Evolutionary conservation across 2,113 vertebrate species (phyloP), one percentile per base, ranked within the genome.

Genomic region (Pelecanus crispus): DNA sequence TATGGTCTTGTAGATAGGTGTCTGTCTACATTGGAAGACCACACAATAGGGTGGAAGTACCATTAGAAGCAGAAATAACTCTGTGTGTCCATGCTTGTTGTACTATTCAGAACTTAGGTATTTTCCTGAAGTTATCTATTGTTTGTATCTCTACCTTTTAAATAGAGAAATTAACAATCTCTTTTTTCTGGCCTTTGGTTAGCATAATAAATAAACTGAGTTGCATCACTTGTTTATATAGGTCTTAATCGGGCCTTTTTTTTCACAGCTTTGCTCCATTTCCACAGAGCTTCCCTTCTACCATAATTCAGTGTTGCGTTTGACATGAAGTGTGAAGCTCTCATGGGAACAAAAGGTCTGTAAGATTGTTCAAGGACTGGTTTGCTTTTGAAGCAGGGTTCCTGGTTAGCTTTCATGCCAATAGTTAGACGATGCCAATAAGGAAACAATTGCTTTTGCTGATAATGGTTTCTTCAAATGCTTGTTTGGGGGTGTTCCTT

Each of bases 361-460:
- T 58, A 80, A 63, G 40, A 22, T 63, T 29, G 52, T 82, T 91
- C 68, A 87, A 72, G 59, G 28, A 32, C 49, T 87, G 78, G 47
- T 70, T 91, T 92, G 53, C 93, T 93, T 82, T 92, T 81, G 89
- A 92, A 97, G 74, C 70, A 94, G 90, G 70, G 94, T 74, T 97
- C 74, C 32, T 74, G 34, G 26, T 86, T 90, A 68, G n/a, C 78
- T 94, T 90, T 88, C 5, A 6, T 84, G 81, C 91, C 93, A 95
- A 47, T 72, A 71, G 59, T 93, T 89, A 65, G 40, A 81, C 31
- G 86, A 95, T 95, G 63, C 47, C 88, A 91, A 65, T 97, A 91
- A 71, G 86, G 94, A 98, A 98, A 95, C 90, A 96, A 80, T 97
- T 98, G 74, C 75, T 93, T 85, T 81, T 84, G 45, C 68, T 94